Percentiles rank a stretch among this genome's conserved stretches.
Evolutionary conservation across 1,140 invertebrate genomes (phyloP).

Genomic region (Branchinecta lindahli): DNA sequence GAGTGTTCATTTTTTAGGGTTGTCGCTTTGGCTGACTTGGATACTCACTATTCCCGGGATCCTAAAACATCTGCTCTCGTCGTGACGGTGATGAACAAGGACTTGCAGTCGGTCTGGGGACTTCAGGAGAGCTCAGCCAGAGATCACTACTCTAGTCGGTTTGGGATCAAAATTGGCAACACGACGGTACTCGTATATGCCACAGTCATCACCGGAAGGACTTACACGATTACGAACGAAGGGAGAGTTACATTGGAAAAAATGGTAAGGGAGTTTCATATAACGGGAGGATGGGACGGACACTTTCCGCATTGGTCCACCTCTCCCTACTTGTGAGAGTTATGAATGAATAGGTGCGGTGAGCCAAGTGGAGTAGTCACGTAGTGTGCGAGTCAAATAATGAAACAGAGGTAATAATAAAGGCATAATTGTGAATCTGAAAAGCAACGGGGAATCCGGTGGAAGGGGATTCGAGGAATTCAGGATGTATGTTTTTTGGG

Average conservation of each 20-base stretch:
- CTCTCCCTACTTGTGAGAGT: too few species aligned
- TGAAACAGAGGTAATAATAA: too few species aligned
- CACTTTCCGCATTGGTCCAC: too few species aligned
- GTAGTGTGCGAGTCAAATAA: too few species aligned
- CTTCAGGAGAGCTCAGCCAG: constrained; percentile 26
- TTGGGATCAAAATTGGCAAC: constrained; percentile 52
- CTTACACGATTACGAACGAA: constrained; percentile 37
- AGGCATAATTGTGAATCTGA: too few species aligned
- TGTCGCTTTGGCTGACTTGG: constrained; percentile 38
- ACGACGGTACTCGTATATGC: constrained; percentile 54
- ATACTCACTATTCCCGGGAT: constrained; percentile 31
- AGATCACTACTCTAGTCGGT: constrained; percentile 32
- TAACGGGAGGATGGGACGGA: too few species aligned
- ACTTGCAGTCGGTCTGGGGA: constrained; percentile 34
- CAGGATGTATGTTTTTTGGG: too few species aligned
- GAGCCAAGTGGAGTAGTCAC: too few species aligned
- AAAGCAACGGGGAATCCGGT: too few species aligned
- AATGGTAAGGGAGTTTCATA: constrained; percentile 24
- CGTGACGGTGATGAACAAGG: constrained; percentile 31
- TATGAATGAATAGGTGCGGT: too few species aligned
- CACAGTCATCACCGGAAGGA: constrained; percentile 48
- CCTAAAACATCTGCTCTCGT: constrained; percentile 27
- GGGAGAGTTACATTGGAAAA: constrained; percentile 48
- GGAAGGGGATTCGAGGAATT: too few species aligned
- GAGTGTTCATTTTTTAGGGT: too few species aligned